Evolutionary conservation across 2,113 vertebrate genomes (phyloP), one percentile per base, ranked within the genome.

Genomic region (Silurus glanis): DNA sequence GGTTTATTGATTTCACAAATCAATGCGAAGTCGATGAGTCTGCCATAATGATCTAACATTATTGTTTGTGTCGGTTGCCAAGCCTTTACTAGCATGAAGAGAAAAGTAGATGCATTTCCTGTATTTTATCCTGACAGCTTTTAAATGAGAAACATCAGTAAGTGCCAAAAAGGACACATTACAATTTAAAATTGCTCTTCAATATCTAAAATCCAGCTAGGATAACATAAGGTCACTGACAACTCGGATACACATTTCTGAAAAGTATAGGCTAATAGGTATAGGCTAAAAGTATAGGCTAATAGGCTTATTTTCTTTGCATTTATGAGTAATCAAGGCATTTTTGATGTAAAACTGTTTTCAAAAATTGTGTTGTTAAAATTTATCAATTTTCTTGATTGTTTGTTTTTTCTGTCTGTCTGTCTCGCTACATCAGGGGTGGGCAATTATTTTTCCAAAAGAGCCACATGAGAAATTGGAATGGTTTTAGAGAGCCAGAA

Each of bases 1-100:
- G 9, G 21, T 86, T 64, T 53, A 76, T 49, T 86, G 56, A 71
- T 86, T 86, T 82, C 58, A 81, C 51, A 85, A 85, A 80, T 62
- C 47, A 78, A 28, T 28, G 49, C 76, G 25, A 78, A 76, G 64
- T 82, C 58, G 21, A 62, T 78, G 13, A 58, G 80, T 28, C 79
- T 58, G 59, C 83, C 69, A 82, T 16, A 66, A 83, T 83, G 86
- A 88, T 75, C 74, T 85, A 82, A 75, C 19, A 6, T 67, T 66
- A 85, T 85, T 75, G 53, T 80, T 61, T 83, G 69, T 85, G 79
- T 14, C 37, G 47, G 53, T 82, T 72, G 83, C 87, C 87, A 85
- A 69, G 66, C 51, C 13, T 59, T 74, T 76, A 62, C 83, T 47
- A 56, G 25, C 49, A 1, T 80, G 13, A 79, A 51, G 21, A 25